phyloP scores from a whole-genome alignment of 2,113 vertebrate genomes.

The Lonchura striata region DNA sequence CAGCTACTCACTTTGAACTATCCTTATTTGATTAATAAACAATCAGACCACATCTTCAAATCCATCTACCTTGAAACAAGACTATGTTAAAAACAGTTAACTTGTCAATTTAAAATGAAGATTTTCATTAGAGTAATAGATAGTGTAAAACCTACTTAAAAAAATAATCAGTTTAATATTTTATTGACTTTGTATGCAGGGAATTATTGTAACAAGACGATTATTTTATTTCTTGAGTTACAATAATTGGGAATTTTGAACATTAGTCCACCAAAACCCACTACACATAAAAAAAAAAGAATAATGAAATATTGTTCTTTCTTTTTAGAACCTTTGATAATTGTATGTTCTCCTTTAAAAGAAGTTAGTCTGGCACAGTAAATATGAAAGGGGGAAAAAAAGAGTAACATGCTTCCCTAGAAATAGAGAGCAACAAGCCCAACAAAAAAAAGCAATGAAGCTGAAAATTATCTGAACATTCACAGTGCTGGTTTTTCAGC shows the following conservation, averaged over 20 bases:
- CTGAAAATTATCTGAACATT: slow-evolving; percentile 29
- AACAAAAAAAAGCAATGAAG: background rate
- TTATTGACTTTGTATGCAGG: background rate
- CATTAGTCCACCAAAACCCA: background rate
- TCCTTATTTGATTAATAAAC: background rate
- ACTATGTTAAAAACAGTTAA: background rate
- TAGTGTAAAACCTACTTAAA: background rate
- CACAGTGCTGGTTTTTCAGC: background rate
- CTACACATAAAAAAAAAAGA: background rate
- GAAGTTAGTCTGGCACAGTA: background rate
- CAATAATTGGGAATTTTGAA: background rate
- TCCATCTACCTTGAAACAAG: background rate
- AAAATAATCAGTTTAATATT: background rate
- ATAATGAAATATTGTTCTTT: background rate
- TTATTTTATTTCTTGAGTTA: background rate
- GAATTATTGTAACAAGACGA: background rate
- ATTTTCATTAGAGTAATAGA: background rate
- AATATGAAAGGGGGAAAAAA: background rate
- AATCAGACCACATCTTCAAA: background rate
- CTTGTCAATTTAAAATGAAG: background rate
- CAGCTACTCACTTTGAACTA: background rate
- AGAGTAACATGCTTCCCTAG: background rate
- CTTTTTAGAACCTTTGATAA: background rate
- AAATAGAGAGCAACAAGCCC: background rate
- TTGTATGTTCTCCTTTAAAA: background rate